Percentiles rank a stretch among this genome's conserved stretches.
Conservation (phyloP, 2,113 vertebrate genomes). For the Aspidoscelis tigris region DNA sequence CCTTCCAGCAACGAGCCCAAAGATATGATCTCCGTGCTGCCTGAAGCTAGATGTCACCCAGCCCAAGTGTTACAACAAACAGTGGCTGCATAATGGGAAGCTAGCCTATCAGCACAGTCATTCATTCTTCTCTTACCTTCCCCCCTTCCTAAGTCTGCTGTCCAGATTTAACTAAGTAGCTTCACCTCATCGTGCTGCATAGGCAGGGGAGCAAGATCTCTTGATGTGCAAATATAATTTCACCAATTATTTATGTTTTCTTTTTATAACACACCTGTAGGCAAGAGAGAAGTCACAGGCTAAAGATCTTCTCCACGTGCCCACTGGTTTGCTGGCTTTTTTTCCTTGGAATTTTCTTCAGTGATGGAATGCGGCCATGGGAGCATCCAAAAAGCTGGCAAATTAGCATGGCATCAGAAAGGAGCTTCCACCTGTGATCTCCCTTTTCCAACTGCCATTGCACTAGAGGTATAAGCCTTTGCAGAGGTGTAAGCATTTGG, state of each 20-base stretch:
- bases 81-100: slow-evolving; percentile 23
- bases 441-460: too few relatives aligned
- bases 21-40: slow-evolving; percentile 51
- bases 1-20: slow-evolving; percentile 41
- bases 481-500: neutral
- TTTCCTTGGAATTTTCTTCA: too few relatives aligned
- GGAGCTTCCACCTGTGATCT: too few relatives aligned
- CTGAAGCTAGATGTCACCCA: slow-evolving; percentile 22
- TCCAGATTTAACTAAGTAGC: neutral
- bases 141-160: neutral
- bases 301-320: too few relatives aligned
- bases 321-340: too few relatives aligned
- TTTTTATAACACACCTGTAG: neutral
- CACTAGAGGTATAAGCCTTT: too few relatives aligned
- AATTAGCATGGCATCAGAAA: too few relatives aligned
- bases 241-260: slow-evolving; percentile 8
- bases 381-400: too few relatives aligned
- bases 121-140: slow-evolving; percentile 10
- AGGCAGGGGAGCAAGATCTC: neutral
- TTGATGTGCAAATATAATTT: neutral
- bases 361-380: too few relatives aligned
- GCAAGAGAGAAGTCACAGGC: too few relatives aligned
- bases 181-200: slow-evolving; percentile 18
- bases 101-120: slow-evolving; percentile 29
- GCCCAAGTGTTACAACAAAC: neutral